These are phyloP conservation scores for Takifugu rubripes DNA, from an alignment of 2,797 vertebrate genomes.

Conservation along the genomic window DNA sequence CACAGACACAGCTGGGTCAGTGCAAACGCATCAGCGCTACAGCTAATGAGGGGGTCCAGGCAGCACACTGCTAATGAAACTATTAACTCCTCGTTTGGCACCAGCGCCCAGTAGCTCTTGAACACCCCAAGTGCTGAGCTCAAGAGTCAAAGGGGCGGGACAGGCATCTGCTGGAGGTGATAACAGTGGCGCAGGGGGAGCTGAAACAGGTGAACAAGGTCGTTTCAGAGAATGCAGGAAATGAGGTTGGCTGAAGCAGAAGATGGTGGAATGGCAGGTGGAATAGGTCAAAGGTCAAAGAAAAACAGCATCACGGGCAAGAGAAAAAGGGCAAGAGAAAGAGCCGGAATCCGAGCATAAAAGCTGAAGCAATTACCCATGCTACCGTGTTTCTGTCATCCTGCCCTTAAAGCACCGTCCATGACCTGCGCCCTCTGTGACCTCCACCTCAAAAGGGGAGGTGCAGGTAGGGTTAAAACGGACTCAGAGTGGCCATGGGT, in stretches of 20 bases:
- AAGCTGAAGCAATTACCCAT: constrained; percentile 44
- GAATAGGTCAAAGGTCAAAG: constrained; percentile 35
- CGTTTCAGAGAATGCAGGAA: constrained; percentile 48
- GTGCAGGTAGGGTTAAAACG: too few relatives aligned
- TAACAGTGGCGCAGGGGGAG: not conserved
- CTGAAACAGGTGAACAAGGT: constrained; percentile 45
- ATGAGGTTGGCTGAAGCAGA: constrained; percentile 27
- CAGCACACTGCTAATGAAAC: constrained; percentile 50
- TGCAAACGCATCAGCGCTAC: constrained; percentile 45
- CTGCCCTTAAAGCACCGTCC: constrained; percentile 5
- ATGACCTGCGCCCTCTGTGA: constrained; percentile 11
- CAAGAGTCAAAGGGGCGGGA: constrained; percentile 16
- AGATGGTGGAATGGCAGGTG: constrained; percentile 28
- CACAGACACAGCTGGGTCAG: constrained; percentile 17
- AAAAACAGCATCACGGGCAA: not conserved
- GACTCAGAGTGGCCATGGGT: too few relatives aligned
- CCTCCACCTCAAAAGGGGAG: not conserved
- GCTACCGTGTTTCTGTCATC: constrained; percentile 3
- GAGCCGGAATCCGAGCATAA: constrained; percentile 14
- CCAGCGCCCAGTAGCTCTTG: constrained; percentile 39
- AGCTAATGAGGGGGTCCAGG: constrained; percentile 57
- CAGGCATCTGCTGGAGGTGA: constrained; percentile 7
- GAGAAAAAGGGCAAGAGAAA: constrained; percentile 14
- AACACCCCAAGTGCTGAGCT: constrained; percentile 23
- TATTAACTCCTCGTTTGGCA: constrained; percentile 52